Percentiles rank a stretch among this genome's conserved stretches.
Conservation (phyloP, 2,888 invertebrate species). For the Cotesia congregata region DNA sequence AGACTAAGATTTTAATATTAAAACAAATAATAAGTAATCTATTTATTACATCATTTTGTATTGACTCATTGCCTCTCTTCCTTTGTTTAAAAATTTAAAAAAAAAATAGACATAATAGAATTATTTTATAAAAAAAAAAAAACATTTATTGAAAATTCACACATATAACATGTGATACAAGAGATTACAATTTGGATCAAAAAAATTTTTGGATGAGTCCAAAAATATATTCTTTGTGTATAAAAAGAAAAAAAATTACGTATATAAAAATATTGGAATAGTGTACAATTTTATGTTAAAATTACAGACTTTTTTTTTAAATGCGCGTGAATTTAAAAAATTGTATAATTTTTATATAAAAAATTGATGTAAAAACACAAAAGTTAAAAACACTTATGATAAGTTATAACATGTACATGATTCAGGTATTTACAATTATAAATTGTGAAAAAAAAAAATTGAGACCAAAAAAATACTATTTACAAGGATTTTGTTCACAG, state of each 20-base stretch:
- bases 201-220: not conserved
- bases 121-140: conserved; percentile 20
- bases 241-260: not conserved
- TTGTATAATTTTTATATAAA: not conserved
- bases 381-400: not conserved
- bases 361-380: not conserved
- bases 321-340: not conserved
- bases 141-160: conserved; percentile 63
- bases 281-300: not conserved
- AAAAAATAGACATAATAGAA: not conserved
- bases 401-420: not conserved
- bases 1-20: conserved; percentile 22
- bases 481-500: not conserved
- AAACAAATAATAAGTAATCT: not conserved
- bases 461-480: not conserved
- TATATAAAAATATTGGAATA: not conserved
- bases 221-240: not conserved
- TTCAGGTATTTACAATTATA: not conserved
- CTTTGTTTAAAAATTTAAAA: not conserved
- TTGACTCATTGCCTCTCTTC: not conserved
- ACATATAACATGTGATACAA: conserved; percentile 53
- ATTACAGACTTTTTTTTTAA: not conserved
- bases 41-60: conserved; percentile 11
- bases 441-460: not conserved
- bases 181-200: conserved; percentile 45